Percentiles rank a stretch among this genome's conserved stretches.
Evolutionary conservation across 2,797 vertebrate species (phyloP).

Genomic region (Mus spretus): DNA sequence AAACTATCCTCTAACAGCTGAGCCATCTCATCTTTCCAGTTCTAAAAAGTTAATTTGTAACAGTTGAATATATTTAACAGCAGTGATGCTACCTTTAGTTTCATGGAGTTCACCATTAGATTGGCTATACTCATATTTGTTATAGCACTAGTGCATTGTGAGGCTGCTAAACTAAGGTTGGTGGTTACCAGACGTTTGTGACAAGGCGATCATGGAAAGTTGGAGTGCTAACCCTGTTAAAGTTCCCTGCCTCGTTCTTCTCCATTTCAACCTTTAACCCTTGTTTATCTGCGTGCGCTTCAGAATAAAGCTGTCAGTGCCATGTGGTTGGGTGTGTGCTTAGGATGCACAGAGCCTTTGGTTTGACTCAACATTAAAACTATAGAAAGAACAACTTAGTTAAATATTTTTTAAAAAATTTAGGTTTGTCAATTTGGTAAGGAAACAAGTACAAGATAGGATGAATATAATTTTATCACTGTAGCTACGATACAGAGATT

Average conservation of each 20-base stretch:
- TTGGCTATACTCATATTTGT: too few species aligned
- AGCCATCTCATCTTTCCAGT: neutral
- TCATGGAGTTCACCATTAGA: neutral
- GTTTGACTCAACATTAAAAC: neutral
- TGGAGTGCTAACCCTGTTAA: neutral
- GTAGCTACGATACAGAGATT: neutral
- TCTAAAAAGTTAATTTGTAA: neutral
- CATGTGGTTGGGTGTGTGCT: neutral
- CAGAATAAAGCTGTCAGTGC: neutral
- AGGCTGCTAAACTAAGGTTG: neutral
- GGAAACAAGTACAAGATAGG: neutral
- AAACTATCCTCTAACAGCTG: neutral
- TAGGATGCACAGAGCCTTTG: neutral
- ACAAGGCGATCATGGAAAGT: neutral
- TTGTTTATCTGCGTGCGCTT: neutral
- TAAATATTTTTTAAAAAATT: neutral
- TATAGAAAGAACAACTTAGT: neutral
- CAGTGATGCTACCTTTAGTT: neutral
- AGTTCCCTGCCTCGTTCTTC: neutral
- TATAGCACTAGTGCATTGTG: too few species aligned
- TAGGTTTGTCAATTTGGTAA: neutral
- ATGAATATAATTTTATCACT: neutral
- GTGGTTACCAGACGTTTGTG: neutral
- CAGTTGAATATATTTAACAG: neutral
- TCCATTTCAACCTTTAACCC: neutral